These are phyloP conservation scores for Drosophila heteroneura DNA, from an alignment of 2,888 invertebrate genomes.

Conservation along the genomic window DNA sequence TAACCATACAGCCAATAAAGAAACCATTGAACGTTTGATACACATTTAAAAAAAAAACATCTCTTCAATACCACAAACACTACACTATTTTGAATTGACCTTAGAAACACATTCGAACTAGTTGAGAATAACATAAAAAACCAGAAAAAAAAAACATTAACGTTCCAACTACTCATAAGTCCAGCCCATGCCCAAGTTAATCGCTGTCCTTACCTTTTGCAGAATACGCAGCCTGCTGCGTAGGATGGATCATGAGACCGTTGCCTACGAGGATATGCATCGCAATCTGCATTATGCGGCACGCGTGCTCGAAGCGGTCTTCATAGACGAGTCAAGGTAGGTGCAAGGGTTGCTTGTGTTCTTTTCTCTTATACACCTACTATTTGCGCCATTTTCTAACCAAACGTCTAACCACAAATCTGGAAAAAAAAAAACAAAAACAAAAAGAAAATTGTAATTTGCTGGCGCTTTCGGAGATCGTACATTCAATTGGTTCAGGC, in stretches of 20 bases:
- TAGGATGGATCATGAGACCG: slow-evolving; percentile 94
- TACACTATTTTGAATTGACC: no score
- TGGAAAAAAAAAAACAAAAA: slow-evolving; percentile 12
- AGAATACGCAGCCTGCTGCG: slow-evolving; percentile 96
- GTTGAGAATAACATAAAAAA: no score
- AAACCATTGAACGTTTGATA: no score
- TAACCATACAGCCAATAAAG: no score
- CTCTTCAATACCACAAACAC: no score
- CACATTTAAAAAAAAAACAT: no score
- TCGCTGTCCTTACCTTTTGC: slow-evolving; percentile 78
- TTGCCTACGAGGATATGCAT: slow-evolving; percentile 94
- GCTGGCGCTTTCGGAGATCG: slow-evolving; percentile 61
- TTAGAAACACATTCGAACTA: no score
- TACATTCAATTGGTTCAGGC: slow-evolving; percentile 71
- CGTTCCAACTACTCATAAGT: no score
- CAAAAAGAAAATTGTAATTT: slow-evolving; percentile 8
- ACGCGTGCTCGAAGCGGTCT: slow-evolving; percentile 95
- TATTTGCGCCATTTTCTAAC: slow-evolving; percentile 32
- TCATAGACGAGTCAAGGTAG: slow-evolving; percentile 97
- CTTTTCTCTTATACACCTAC: slow-evolving; percentile 11
- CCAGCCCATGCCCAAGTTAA: not conserved
- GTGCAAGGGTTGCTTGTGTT: slow-evolving; percentile 83
- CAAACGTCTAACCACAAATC: slow-evolving; percentile 43
- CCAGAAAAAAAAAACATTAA: no score
- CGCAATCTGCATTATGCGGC: slow-evolving; percentile 97